Base-by-base conservation (phyloP, 2,888 invertebrate species). In the Tortrix viridana region DNA sequence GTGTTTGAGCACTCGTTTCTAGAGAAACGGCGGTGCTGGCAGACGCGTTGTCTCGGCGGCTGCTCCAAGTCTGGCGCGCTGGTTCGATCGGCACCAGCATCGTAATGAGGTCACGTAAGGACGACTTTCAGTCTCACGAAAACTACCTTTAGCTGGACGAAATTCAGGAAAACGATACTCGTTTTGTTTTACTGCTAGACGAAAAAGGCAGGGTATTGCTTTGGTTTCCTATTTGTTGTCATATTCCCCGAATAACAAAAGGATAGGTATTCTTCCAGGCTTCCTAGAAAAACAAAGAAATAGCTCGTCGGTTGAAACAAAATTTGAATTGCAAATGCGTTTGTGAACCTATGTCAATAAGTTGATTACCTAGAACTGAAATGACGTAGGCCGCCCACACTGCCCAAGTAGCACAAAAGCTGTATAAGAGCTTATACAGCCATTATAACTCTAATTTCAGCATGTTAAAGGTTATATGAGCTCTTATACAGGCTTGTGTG, bases 101-200 rank as follows among this genome's bases (percentile, higher is more conserved):
- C 72, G 76, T 75, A 81, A 79, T 74, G 73, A 69, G 83, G 83
- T 80, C 82, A 80, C 80, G 77, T 77, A 74, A 67, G 74, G 67
- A 69, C 71, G 76, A 79, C 82, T 81, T 81, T 82, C 77, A 56
- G 54, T 48, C 18, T 16, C 47, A 18, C n/a, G 16, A 46, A 38
- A 37, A 47, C 19, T n/a, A 20, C 44, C 6, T 16, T 32, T 9
- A 62, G 56, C 50, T 26, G 20, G 49, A 26, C 26, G 48, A 22
- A 23, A 37, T 18, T 37, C 12, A 50, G 50, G 26, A 32, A 50
- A 32, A 50, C 49, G 19, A 43, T 43, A 41, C 43, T 26, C 26
- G 9, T 26, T 26, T 26, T n/a, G n/a, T 26, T 26, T 1, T 26
- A 26, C 26, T 26, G 26, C 26, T 26, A 12, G 7, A 26, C 7